These are phyloP conservation scores for Calyptommatus sinebrachiatus DNA, from an alignment of 2,113 vertebrate genomes.

Conservation along the genomic window DNA sequence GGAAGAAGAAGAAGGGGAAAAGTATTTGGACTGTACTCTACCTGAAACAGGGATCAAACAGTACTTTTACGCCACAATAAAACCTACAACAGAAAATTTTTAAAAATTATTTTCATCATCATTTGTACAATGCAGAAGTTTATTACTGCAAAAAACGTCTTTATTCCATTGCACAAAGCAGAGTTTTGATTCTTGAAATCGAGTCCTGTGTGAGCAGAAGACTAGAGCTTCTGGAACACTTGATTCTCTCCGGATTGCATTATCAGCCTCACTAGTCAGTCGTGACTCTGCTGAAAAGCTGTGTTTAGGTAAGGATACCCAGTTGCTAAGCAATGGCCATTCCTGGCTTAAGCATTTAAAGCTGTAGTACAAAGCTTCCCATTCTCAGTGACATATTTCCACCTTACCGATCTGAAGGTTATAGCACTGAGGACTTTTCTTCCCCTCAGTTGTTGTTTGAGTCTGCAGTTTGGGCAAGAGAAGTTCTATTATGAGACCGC, in stretches of 20 bases:
- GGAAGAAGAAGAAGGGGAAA: too few relatives aligned
- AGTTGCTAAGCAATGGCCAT: conserved; percentile 83
- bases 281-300: conserved; percentile 86
- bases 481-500: not conserved
- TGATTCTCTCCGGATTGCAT: conserved; percentile 53
- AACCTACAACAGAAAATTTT: not conserved
- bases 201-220: conserved; percentile 29
- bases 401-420: not conserved
- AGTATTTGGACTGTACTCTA: not conserved
- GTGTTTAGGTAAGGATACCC: conserved; percentile 85
- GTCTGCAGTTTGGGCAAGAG: not conserved
- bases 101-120: conserved; percentile 10
- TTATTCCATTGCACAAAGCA: conserved; percentile 17
- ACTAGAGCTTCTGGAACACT: conserved; percentile 29
- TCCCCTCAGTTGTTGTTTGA: not conserved
- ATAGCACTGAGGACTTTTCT: not conserved
- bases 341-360: conserved; percentile 75
- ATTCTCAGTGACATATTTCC: conserved; percentile 27
- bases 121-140: not conserved
- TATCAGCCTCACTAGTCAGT: conserved; percentile 82
- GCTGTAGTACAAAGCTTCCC: conserved; percentile 32
- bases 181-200: conserved; percentile 33
- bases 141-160: conserved; percentile 27
- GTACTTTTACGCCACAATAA: not conserved
- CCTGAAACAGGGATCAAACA: not conserved